Percentiles rank a stretch among this genome's conserved stretches.
Evolutionary conservation across 2,888 invertebrate species (phyloP).

Genomic region (Drosophila meridionalis): DNA sequence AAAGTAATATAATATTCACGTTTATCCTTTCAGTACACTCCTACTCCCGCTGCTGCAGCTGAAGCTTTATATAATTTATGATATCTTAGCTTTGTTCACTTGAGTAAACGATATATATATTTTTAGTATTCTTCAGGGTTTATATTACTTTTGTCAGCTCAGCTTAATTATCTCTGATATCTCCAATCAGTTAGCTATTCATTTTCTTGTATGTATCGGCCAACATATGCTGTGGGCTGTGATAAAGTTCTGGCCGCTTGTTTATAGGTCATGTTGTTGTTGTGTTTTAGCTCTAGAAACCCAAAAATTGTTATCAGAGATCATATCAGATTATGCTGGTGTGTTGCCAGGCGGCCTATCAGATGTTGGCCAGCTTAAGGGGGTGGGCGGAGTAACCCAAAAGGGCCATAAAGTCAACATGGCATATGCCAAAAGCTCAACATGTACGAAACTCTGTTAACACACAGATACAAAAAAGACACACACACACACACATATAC

Average conservation of each 20-base stretch:
- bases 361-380: background rate
- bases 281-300: background rate
- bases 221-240: background rate
- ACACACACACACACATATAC: background rate
- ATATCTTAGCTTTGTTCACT: background rate
- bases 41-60: too few relatives aligned
- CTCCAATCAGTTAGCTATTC: too few relatives aligned
- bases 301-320: conserved; percentile 10
- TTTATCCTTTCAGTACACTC: too few relatives aligned
- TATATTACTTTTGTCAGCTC: background rate
- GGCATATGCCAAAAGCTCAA: conserved; percentile 42
- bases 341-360: conserved; percentile 28
- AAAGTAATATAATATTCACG: too few relatives aligned
- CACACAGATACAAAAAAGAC: background rate
- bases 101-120: background rate
- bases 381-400: background rate
- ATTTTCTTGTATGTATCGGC: background rate
- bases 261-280: background rate
- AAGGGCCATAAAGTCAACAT: conserved; percentile 36
- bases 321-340: conserved; percentile 4
- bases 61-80: too few relatives aligned
- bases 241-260: background rate
- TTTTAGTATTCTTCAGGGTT: background rate
- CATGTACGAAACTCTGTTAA: conserved; percentile 28
- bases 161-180: background rate